A percentile compares a stretch with the other conserved stretches of the same genome.
Conservation (phyloP, 1,140 invertebrate genomes). For the Charaxes varanes region DNA sequence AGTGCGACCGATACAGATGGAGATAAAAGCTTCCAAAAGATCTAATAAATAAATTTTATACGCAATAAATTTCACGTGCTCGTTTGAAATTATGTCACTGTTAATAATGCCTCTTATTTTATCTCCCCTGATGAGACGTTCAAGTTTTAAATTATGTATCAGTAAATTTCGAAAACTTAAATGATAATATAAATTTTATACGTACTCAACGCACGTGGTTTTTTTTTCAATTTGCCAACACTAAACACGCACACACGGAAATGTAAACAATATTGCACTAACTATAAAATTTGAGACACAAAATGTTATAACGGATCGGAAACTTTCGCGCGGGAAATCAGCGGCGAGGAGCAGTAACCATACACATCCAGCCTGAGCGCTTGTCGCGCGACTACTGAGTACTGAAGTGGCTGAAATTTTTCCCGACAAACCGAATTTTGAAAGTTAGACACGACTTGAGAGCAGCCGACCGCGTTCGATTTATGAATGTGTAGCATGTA, state of each 20-base stretch:
- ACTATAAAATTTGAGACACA: conserved; percentile 15
- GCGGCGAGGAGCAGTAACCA: conserved; percentile 7
- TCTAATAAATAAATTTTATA: conserved; percentile 10
- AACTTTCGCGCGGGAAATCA: conserved; percentile 52
- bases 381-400: conserved; percentile 36
- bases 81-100: conserved; percentile 9
- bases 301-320: conserved; percentile 16
- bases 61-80: conserved; percentile 1
- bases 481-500: conserved; percentile 28
- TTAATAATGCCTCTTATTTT: conserved; percentile 8
- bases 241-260: conserved; percentile 15
- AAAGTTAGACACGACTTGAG: conserved; percentile 38
- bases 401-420: conserved; percentile 32
- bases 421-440: conserved; percentile 38
- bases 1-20: conserved; percentile 4
- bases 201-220: conserved; percentile 12
- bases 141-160: neutral
- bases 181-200: conserved; percentile 18
- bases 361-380: conserved; percentile 34
- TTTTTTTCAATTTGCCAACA: too few relatives aligned
- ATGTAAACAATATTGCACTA: conserved; percentile 19
- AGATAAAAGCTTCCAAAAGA: conserved; percentile 10
- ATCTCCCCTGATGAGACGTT: neutral
- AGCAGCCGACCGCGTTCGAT: conserved; percentile 34
- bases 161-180: conserved; percentile 13